phyloP scores from a whole-genome alignment of 2,888 invertebrate species.

The Eulithis prunata region DNA sequence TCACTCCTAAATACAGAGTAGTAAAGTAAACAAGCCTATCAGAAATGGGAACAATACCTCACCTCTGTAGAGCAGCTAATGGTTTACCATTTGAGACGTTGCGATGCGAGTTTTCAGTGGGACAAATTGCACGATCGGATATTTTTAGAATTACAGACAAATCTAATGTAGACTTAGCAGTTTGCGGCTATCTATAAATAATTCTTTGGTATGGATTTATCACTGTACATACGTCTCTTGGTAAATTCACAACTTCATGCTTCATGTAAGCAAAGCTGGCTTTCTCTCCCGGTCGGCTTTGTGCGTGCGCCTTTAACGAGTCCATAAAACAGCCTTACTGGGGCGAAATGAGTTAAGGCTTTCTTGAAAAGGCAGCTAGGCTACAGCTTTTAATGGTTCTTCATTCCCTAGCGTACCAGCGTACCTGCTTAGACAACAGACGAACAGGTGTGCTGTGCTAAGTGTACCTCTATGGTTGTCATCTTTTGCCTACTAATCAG shows the following conservation, averaged over 20 bases:
- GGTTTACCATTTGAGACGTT: no score
- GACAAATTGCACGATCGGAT: no score
- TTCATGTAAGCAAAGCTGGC: conserved; percentile 15
- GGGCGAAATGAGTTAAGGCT: conserved; percentile 25
- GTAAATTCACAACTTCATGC: conserved; percentile 10
- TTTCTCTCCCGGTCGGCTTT: conserved; percentile 19
- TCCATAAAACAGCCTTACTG: conserved; percentile 28
- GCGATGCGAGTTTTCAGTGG: no score
- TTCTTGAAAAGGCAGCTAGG: conserved; percentile 22
- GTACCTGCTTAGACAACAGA: conserved; percentile 3
- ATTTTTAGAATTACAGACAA: no score
- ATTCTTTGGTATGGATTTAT: neutral
- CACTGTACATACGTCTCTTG: neutral
- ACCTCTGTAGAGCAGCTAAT: no score
- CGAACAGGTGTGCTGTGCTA: neutral
- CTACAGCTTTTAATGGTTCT: conserved; percentile 15
- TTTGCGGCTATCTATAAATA: no score
- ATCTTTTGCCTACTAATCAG: neutral
- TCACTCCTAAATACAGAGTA: neutral
- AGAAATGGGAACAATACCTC: no score
- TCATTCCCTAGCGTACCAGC: conserved; percentile 4
- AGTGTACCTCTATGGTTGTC: neutral
- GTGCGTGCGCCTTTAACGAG: conserved; percentile 29
- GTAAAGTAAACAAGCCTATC: neutral
- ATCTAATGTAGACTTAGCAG: no score